Evolutionary conservation across 2,888 invertebrate genomes (phyloP).

Genomic region (Mallateleia sp.): DNA sequence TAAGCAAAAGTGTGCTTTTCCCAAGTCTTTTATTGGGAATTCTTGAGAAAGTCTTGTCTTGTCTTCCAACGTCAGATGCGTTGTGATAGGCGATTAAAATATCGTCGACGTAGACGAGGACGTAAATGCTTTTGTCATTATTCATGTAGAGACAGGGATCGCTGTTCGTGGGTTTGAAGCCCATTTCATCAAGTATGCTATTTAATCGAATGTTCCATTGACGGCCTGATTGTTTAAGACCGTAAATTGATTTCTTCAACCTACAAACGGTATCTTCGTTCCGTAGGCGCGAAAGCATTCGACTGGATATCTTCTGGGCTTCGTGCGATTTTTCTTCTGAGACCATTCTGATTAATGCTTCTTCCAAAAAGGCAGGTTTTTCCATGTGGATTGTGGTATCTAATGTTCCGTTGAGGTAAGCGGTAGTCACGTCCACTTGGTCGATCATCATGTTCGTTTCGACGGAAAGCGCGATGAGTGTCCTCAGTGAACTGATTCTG

Average conservation of each 20-base stretch:
- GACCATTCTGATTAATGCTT: slow-evolving; percentile 54
- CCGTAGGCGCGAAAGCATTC: not conserved
- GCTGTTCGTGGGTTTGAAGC: not conserved
- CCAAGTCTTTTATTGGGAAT: slow-evolving; percentile 77
- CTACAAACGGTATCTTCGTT: not conserved
- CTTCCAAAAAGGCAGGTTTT: not conserved
- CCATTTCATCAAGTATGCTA: not conserved
- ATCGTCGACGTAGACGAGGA: slow-evolving; percentile 56
- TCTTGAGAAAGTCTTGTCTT: slow-evolving; percentile 26
- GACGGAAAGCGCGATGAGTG: slow-evolving; percentile 66
- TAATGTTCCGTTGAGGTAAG: slow-evolving; percentile 76
- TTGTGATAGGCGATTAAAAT: slow-evolving; percentile 21
- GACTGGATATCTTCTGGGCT: not conserved
- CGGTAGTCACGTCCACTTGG: slow-evolving; percentile 78
- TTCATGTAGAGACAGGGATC: slow-evolving; percentile 46
- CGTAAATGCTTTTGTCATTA: not conserved
- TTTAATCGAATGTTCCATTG: not conserved
- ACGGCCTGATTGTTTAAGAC: not conserved
- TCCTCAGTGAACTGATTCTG: slow-evolving; percentile 7
- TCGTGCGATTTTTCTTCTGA: not conserved
- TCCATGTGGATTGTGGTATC: slow-evolving; percentile 44
- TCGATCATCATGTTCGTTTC: slow-evolving; percentile 59
- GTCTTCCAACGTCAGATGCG: not conserved
- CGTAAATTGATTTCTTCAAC: not conserved
- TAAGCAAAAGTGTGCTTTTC: slow-evolving; percentile 74